Base-by-base conservation (phyloP, 2,797 vertebrate species). In the Agapornis canus region DNA sequence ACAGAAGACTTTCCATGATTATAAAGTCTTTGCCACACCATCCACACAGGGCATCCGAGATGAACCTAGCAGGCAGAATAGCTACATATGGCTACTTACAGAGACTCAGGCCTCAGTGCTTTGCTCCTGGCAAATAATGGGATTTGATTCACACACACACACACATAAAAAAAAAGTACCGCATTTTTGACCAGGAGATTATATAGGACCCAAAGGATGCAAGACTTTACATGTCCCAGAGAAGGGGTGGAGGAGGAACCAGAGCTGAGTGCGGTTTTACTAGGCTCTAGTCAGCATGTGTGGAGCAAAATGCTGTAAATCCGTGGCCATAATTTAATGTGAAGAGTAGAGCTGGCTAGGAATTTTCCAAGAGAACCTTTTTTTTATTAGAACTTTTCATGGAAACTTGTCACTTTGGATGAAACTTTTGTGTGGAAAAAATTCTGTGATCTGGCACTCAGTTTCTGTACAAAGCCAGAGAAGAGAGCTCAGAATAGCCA, bases 401-500 rank as follows among this genome's bases (percentile, higher is more conserved):
- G 86, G 95, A 93, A 95, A 89, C 64, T 92, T 89, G 83, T 95
- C 1, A 21, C 32, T 92, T 93, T 72, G 86, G 90, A 95, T 79
- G 94, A 86, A 94, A 84, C 81, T 94, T 94, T 63, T 39, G 82
- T 5, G 1, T 86, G 91, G 90, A 95, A 92, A 77, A 91, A 43
- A 42, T 79, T 90, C 81, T 94, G 90, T 84, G 90, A 95, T 93
- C 93, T 95, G 95, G 92, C 88, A 79, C 81, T 0, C 64, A 72
- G 37, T 95, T 93, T 29, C 59, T 70, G 60, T 57, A 65, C 70
- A 90, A 86, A 95, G 77, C 80, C 83, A 82, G 83, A 86, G 54
- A 59, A 86, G 88, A 95, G 68, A 64, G 77, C 92, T 92, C 51
- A 82, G 92, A 95, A 95, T 94, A 96, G 93, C 86, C 83, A 90